Evolutionary conservation across 2,888 invertebrate species (phyloP), one percentile per base, ranked within the genome.

Genomic region (Hydroisotoma schaefferi): DNA sequence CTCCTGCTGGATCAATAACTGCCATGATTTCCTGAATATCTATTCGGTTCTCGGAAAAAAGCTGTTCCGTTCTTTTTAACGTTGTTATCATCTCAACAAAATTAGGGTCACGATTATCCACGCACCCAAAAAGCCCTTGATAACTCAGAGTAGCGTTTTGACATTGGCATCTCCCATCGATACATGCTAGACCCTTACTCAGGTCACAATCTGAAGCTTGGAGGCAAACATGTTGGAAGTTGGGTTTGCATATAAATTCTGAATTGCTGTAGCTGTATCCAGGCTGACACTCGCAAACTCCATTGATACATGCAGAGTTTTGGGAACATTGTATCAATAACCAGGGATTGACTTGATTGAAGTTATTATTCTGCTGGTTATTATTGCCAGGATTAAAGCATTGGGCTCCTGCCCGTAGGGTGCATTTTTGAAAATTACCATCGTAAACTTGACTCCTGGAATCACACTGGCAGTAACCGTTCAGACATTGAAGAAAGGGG

Each of bases 41-140:
- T n/a, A 64, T 22, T 15, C 54, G 46, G n/a, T 64, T 64, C 27
- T 64, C 60, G 37, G 43, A 56, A 20, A 64, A 26, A 3, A 64
- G 52, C 26, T 2, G n/a, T 23, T 64, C 57, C 4, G 64, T 64
- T 28, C 57, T 46, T 25, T 64, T 64, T n/a, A 64, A 55, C 8
- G 61, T 20, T 8, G 25, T 29, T 33, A 64, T 29, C 64, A 64
- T 64, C 48, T 60, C 58, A 29, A 58, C 53, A 46, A 43, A 64
- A 3, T 57, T 23, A 10, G 57, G 64, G 25, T 55, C 55, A 22
- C 22, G 23, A 2, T 51, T 51, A 43, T 60, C 57, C 26, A 65
- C 56, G 38, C 65, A 65, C n/a, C 65, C 65, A 61, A 65, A 61
- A 10, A 61, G 43, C 12, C 61, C 65, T 40, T 65, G 65, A 25